Evolutionary conservation across 1,140 invertebrate species (phyloP).

Genomic region (Platyura marginata): DNA sequence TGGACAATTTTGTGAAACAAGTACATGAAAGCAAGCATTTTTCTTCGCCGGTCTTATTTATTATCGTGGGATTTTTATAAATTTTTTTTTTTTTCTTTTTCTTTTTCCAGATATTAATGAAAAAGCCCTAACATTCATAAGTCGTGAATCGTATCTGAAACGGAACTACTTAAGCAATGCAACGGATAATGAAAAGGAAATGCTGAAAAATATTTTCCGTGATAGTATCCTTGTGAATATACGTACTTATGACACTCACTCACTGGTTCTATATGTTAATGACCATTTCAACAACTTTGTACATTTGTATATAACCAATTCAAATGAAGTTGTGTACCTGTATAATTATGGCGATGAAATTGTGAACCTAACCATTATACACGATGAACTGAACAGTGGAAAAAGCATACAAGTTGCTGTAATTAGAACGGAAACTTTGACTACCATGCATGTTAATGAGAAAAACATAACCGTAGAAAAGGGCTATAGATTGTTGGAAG

Average conservation of each 20-base stretch:
- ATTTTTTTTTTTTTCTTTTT: no score
- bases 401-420: slow-evolving; percentile 74
- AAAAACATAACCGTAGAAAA: slow-evolving; percentile 48
- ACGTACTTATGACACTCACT: slow-evolving; percentile 64
- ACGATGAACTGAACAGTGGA: slow-evolving; percentile 54
- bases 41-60: no score
- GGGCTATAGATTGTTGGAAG: slow-evolving; percentile 46
- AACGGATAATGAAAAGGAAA: slow-evolving; percentile 37
- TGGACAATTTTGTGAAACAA: slow-evolving; percentile 73
- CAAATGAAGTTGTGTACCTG: slow-evolving; percentile 54
- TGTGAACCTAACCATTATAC: slow-evolving; percentile 53
- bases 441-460: slow-evolving; percentile 68
- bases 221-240: slow-evolving; percentile 72
- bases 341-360: slow-evolving; percentile 70
- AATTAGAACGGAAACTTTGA: slow-evolving; percentile 46
- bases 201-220: slow-evolving; percentile 51
- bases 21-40: slow-evolving; percentile 32
- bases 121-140: slow-evolving; percentile 76
- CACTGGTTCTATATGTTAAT: slow-evolving; percentile 74
- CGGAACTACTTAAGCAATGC: slow-evolving; percentile 51
- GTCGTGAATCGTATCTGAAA: slow-evolving; percentile 55
- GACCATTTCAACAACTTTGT: slow-evolving; percentile 90
- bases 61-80: no score
- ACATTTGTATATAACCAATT: slow-evolving; percentile 66
- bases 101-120: slow-evolving; percentile 67